Evolutionary conservation across 1,140 invertebrate genomes (phyloP).

Genomic region (Caerostris darwini): DNA sequence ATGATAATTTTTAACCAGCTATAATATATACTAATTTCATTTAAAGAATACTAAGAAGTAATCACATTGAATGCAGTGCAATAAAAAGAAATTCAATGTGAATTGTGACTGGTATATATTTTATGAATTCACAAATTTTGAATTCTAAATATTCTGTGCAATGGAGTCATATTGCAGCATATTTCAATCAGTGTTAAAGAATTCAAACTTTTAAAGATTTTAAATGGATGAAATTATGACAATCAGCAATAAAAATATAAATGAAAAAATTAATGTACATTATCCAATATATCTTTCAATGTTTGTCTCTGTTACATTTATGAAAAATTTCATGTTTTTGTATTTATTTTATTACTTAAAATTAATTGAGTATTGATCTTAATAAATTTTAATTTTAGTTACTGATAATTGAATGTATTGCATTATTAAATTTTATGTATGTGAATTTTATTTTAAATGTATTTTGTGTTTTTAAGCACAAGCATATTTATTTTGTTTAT

Average conservation of each 20-base stretch:
- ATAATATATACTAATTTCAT: too few species aligned
- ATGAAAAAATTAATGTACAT: background rate
- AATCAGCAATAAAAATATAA: conserved; percentile 9
- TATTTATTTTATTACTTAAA: too few species aligned
- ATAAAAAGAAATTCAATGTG: too few species aligned
- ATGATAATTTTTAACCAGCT: too few species aligned
- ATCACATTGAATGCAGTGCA: too few species aligned
- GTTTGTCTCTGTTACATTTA: too few species aligned
- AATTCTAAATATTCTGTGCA: background rate
- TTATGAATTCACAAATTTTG: background rate
- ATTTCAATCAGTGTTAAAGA: background rate
- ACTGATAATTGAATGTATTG: background rate
- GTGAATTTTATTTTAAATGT: background rate
- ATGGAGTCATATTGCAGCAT: background rate
- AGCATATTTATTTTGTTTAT: background rate
- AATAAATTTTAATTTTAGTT: background rate
- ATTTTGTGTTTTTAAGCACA: background rate
- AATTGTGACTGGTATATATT: background rate
- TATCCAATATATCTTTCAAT: too few species aligned
- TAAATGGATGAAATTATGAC: background rate
- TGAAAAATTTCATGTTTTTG: too few species aligned
- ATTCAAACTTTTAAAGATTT: conserved; percentile 1
- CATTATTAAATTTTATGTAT: background rate
- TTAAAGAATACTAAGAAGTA: too few species aligned
- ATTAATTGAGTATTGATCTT: too few species aligned